phyloP scores from a whole-genome alignment of 23 tunicate species.

The Styela plicata region DNA sequence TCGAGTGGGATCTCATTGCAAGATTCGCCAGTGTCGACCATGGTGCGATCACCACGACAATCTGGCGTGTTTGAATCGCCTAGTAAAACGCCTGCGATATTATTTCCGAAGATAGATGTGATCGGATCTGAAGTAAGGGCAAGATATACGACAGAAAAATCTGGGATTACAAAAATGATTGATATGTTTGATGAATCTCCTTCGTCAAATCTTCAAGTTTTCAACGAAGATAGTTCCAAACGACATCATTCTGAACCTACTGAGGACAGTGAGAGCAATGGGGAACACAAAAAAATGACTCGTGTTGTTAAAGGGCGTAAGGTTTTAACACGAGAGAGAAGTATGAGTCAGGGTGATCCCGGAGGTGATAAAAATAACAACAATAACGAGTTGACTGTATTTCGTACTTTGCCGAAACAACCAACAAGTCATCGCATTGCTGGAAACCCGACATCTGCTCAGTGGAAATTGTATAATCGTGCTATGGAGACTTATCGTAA shows the following conservation, averaged over 20 bases:
- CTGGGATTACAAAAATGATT: background rate
- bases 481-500: slow-evolving; percentile 83
- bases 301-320: background rate
- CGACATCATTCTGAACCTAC: background rate
- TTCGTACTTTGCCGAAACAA: background rate
- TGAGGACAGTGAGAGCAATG: background rate
- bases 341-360: slow-evolving; percentile 8
- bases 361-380: slow-evolving; percentile 19
- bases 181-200: background rate
- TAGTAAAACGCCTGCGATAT: background rate
- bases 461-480: slow-evolving; percentile 67
- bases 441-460: slow-evolving; percentile 20
- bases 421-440: background rate
- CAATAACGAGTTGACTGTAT: background rate
- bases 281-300: background rate
- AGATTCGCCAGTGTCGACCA: slow-evolving; percentile 17
- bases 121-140: background rate
- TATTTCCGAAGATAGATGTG: background rate
- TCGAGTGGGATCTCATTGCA: slow-evolving; percentile 13
- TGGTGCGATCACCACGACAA: background rate
- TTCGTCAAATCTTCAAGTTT: background rate
- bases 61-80: background rate
- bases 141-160: background rate
- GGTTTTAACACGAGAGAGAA: slow-evolving; percentile 15
- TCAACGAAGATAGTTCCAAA: background rate